phyloP scores from a whole-genome alignment of 2,797 vertebrate species.

The Loriculus beryllinus region DNA sequence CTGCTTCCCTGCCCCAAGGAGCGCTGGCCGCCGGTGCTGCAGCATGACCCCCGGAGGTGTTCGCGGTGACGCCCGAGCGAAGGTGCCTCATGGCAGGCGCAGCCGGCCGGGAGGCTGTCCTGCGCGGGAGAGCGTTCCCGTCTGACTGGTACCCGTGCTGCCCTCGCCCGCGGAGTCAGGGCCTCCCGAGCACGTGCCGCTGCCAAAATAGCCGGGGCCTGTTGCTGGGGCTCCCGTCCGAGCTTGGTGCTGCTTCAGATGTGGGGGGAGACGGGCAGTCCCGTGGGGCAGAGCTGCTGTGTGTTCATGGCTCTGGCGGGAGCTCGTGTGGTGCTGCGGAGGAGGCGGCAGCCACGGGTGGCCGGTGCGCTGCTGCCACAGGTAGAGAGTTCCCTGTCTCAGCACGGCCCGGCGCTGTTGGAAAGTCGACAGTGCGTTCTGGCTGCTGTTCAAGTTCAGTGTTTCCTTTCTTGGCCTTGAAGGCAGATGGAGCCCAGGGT shows the following conservation, averaged over 20 bases:
- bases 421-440: background rate
- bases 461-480: constrained; percentile 55
- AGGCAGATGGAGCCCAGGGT: constrained; percentile 50
- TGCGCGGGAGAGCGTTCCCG: background rate
- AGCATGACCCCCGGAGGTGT: background rate
- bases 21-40: background rate
- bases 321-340: accelerated
- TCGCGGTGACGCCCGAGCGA: background rate
- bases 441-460: constrained; percentile 37
- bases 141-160: background rate
- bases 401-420: background rate
- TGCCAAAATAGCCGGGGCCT: background rate
- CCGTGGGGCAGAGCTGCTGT: accelerated
- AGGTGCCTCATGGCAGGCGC: background rate
- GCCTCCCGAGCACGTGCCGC: background rate
- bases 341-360: background rate
- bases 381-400: background rate
- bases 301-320: background rate
- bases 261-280: background rate
- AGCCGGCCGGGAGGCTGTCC: background rate
- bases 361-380: background rate
- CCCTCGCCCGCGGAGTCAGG: background rate
- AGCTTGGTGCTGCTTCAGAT: accelerated
- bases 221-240: accelerated
- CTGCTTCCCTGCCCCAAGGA: background rate